These are phyloP conservation scores for Arrhopalites spinosus DNA, from an alignment of 2,888 invertebrate species.

Conservation along the genomic window DNA sequence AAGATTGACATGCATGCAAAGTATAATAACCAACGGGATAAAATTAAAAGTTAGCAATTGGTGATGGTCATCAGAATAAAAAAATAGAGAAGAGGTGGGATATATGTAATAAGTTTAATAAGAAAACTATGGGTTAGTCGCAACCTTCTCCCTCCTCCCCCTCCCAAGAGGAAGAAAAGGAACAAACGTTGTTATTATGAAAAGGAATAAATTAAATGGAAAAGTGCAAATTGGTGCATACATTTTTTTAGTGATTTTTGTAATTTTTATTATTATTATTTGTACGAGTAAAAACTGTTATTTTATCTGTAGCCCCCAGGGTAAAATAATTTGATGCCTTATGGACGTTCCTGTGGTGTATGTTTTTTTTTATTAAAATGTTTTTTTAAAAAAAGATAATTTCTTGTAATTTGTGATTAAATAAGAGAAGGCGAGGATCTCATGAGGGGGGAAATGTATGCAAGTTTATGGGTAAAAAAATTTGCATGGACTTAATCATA, in stretches of 20 bases:
- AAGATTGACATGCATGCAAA: slow-evolving; percentile 7
- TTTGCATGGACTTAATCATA: too few species aligned
- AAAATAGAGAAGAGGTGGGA: not conserved
- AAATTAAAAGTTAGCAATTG: not conserved
- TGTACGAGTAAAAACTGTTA: not conserved
- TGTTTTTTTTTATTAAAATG: not conserved
- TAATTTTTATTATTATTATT: not conserved
- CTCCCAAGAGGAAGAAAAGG: not conserved
- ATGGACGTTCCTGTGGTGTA: too few species aligned
- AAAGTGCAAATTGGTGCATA: not conserved
- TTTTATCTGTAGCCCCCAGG: not conserved
- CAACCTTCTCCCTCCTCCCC: not conserved
- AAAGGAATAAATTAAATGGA: slow-evolving; percentile 13
- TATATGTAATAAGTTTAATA: not conserved
- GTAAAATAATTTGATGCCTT: not conserved
- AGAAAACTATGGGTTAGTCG: not conserved
- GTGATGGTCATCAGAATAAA: not conserved
- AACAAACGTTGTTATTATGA: not conserved
- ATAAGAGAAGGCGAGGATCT: too few species aligned
- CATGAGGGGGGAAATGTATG: too few species aligned
- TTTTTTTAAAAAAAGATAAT: too few species aligned
- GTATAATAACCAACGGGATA: not conserved
- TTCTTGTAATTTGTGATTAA: too few species aligned
- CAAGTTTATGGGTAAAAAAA: too few species aligned
- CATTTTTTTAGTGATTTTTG: not conserved